Evolutionary conservation across 2,888 invertebrate species (phyloP), one percentile per base, ranked within the genome.

Genomic region (Tenthredo livida): DNA sequence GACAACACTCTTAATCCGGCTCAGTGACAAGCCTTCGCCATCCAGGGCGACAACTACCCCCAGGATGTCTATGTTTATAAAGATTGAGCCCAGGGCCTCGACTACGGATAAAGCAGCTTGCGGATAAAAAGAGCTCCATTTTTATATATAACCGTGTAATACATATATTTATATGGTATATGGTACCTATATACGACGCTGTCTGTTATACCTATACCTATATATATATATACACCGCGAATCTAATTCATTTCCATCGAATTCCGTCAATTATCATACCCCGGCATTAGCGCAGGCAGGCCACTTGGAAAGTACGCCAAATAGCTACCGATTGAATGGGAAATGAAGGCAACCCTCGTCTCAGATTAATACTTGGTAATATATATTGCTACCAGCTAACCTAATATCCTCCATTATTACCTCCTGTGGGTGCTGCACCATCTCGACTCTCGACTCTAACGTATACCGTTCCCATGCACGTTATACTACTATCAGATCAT

Each of bases 281-380:
- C 29, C 29, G 29, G 29, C 15, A 65, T 65, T 65, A 65, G 29
- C 58, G 58, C 58, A n/a, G 5, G n/a, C 29, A 29, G 65, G 12
- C 65, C 65, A 67, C 67, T 67, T 33, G 67, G 67, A 67, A 33
- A 67, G 29, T 33, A 67, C 67, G 33, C 17, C 67, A 17, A 67
- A 67, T 33, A 54, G 17, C 54, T 54, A 33, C 33, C 67, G 33
- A 50, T 88, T 88, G 89, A 89, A 89, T 87, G 75, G 87, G 87
- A 89, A 89, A 89, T 87, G 86, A 88, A 87, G 43, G 86, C 87
- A 50, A 73, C 73, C 73, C 84, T 84, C 84, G 73, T 84, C 84
- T 84, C 73, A 40, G 84, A 84, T 84, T 88, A 85, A 86, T 86
- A 86, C 85, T 85, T 84, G 82, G 47, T 47, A 72, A 86, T 86